phyloP scores from a whole-genome alignment of 2,797 vertebrate species.

The Onychomys leucogaster region DNA sequence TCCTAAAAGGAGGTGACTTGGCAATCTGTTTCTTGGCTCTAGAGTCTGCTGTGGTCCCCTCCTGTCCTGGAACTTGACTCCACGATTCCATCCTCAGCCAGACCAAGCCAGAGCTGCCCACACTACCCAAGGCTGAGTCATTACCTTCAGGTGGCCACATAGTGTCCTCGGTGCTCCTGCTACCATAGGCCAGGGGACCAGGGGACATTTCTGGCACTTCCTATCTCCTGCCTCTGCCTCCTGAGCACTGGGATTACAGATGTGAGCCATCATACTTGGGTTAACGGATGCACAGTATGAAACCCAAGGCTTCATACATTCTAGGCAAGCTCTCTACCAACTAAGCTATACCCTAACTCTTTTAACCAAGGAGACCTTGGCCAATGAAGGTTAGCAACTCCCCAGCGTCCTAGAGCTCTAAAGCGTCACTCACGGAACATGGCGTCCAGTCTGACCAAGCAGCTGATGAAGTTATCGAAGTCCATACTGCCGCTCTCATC shows the following conservation, averaged over 20 bases:
- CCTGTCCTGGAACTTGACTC: background rate
- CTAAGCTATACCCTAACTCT: background rate
- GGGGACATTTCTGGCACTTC: background rate
- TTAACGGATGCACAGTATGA: background rate
- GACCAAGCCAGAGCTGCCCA: background rate
- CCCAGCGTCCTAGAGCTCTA: background rate
- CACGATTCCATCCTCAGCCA: background rate
- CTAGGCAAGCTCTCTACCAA: background rate
- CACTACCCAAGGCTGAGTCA: background rate
- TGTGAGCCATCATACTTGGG: background rate
- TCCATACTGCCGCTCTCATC: conserved; percentile 92
- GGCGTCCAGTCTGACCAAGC: conserved; percentile 94
- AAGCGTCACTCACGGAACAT: conserved; percentile 93
- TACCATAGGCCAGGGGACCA: background rate
- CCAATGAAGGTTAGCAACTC: background rate
- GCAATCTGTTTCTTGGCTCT: background rate
- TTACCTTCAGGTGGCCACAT: background rate
- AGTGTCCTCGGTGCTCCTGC: background rate
- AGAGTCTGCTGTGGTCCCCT: background rate
- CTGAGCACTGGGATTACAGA: background rate
- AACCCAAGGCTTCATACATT: background rate
- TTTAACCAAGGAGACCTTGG: background rate
- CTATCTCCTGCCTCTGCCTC: background rate
- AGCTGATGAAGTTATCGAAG: conserved; percentile 95
- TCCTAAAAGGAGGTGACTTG: background rate